Evolutionary conservation across 2,888 invertebrate genomes (phyloP).

Genomic region (Troides oblongomaculatus): DNA sequence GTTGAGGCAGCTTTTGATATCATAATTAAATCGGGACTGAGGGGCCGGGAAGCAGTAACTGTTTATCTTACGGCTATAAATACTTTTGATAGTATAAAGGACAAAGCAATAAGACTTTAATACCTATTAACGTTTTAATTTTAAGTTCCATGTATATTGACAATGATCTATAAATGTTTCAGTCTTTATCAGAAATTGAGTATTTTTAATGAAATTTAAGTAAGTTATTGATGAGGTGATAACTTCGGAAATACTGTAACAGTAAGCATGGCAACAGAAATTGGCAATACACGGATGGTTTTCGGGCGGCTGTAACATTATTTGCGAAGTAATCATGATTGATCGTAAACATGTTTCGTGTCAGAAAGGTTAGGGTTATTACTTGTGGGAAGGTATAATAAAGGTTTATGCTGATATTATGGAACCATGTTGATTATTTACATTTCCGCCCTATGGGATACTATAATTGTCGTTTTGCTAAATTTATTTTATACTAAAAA

Average conservation of each 20-base stretch:
- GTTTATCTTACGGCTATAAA: conserved; percentile 69
- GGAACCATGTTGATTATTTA: background rate
- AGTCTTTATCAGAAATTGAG: too few species aligned
- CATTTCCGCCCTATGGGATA: too few species aligned
- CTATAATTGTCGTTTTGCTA: too few species aligned
- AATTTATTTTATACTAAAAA: background rate
- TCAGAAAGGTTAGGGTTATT: conserved; percentile 7
- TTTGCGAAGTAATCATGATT: conserved; percentile 26
- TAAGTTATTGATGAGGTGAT: background rate
- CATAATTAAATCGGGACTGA: conserved; percentile 67
- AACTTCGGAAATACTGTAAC: background rate
- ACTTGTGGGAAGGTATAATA: conserved; percentile 12
- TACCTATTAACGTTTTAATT: background rate
- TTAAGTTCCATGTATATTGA: too few species aligned
- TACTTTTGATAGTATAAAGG: conserved; percentile 63
- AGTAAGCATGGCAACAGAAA: background rate
- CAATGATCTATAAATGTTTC: too few species aligned
- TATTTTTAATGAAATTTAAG: too few species aligned
- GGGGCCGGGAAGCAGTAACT: conserved; percentile 60
- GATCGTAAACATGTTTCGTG: conserved; percentile 22
- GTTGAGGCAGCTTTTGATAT: conserved; percentile 72
- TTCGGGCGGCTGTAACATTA: background rate
- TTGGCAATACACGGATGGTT: background rate
- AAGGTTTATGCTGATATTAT: conserved; percentile 16
- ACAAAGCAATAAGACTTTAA: conserved; percentile 57